Evolutionary conservation across 1,140 invertebrate genomes (phyloP).

Genomic region (Ruditapes philippinarum): DNA sequence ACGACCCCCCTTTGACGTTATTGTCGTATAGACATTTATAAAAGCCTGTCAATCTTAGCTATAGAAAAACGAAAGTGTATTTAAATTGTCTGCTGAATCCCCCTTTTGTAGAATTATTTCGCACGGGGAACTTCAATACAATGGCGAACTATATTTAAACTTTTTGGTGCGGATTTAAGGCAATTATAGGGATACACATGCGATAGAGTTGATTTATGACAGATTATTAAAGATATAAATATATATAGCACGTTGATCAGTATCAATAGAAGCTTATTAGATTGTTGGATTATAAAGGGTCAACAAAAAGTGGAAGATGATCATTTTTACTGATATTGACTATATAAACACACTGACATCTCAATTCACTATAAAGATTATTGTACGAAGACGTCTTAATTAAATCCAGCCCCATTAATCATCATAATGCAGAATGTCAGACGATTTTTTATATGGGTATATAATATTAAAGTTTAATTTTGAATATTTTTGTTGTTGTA

Average conservation of each 20-base stretch:
- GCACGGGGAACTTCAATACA: neutral
- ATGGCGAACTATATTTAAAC: neutral
- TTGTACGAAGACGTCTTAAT: neutral
- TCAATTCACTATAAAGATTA: neutral
- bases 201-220: neutral
- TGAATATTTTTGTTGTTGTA: too few species aligned
- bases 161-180: neutral
- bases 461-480: too few species aligned
- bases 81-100: neutral
- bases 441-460: too few species aligned
- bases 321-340: slow-evolving; percentile 21
- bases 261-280: neutral
- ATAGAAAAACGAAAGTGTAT: slow-evolving; percentile 31
- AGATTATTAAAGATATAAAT: slow-evolving; percentile 54
- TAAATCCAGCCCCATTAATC: too few species aligned
- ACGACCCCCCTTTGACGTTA: neutral
- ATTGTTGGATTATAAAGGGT: slow-evolving; percentile 23
- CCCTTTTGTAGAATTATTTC: neutral
- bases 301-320: neutral
- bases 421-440: too few species aligned
- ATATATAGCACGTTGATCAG: neutral
- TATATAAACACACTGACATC: neutral
- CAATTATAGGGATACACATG: neutral
- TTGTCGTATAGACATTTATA: neutral
- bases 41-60: neutral